Base-by-base conservation (phyloP, 1,140 invertebrate genomes). In the Neuroterus valhalla region DNA sequence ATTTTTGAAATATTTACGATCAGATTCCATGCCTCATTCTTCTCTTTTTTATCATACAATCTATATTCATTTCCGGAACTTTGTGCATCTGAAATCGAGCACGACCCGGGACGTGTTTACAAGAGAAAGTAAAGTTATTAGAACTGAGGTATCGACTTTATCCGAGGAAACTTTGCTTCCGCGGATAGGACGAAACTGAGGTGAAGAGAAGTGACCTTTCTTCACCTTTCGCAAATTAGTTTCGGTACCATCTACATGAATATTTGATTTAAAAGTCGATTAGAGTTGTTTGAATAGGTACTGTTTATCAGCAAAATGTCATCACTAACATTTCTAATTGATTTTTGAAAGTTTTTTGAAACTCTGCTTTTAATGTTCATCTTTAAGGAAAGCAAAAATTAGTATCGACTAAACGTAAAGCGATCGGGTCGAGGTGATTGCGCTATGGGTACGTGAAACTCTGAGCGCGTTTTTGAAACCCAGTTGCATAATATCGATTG, bases 401-500 rank as follows among this genome's bases (percentile, higher is more conserved):
- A 62, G 23, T 62, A 38, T 38, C 31, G 31, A 38, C 31, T 38
- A 8, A 38, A 38, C 31, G 31, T 38, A 38, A 38, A 38, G 31
- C 31, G 31, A 38, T 38, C 31, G 31, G 31, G 31, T 38, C 31
- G 31, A 38, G 31, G 31, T 8, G 31, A 10, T 55, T 55, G 52
- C 23, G 14, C 0, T 17, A 31, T 55, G 26, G 14, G 19, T 55
- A 62, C 23, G 55, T 26, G 55, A 62, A 77, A 81, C 78, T 68
- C 74, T 75, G 74, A 78, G 78, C 76, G 78, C 77, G 75, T 78
- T 78, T 81, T 76, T 79, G 76, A 76, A 79, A 79, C 67, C 55
- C 17, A 45, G 71, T 81, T 81, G 72, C 80, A 78, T 79, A 79
- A 81, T 79, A 68, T 66, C 79, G 78, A 85, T 85, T 81, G 82